A percentile compares a stretch with the other conserved stretches of the same genome.
phyloP scores from a whole-genome alignment of 1,140 invertebrate species.

The Hypothenemus hampei region DNA sequence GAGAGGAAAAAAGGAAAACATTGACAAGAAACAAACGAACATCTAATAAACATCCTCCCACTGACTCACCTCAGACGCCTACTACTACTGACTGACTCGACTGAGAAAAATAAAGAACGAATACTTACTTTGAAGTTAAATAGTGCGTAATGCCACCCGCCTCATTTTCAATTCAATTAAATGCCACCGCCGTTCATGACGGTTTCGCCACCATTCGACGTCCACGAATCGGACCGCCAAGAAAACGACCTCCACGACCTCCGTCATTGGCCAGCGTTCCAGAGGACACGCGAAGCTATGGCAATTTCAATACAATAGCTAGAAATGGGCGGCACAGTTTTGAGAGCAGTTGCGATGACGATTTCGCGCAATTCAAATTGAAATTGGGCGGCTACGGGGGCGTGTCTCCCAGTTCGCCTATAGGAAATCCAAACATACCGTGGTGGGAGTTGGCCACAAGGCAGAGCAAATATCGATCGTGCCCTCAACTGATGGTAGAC shows the following conservation, averaged over 20 bases:
- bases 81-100: too few relatives aligned
- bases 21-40: too few relatives aligned
- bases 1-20: too few relatives aligned
- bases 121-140: too few relatives aligned
- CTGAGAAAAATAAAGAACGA: too few relatives aligned
- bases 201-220: slow-evolving; percentile 75
- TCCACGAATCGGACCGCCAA: slow-evolving; percentile 48
- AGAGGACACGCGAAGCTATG: slow-evolving; percentile 36
- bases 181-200: slow-evolving; percentile 62
- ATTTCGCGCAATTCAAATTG: slow-evolving; percentile 1
- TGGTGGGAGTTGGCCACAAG: slow-evolving; percentile 83
- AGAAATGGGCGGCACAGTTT: background rate
- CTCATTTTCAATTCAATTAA: slow-evolving; percentile 24
- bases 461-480: slow-evolving; percentile 48
- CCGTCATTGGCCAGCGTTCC: slow-evolving; percentile 42
- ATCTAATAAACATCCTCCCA: too few relatives aligned
- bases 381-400: slow-evolving; percentile 4
- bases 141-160: slow-evolving; percentile 19
- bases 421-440: slow-evolving; percentile 55
- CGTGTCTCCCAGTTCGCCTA: slow-evolving; percentile 7
- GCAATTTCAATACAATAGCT: slow-evolving; percentile 13
- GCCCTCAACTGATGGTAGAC: slow-evolving; percentile 41
- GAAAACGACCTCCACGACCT: slow-evolving; percentile 44
- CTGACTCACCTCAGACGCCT: too few relatives aligned
- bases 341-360: slow-evolving; percentile 4